A percentile compares a stretch with the other conserved stretches of the same genome.
Evolutionary conservation across 1,140 invertebrate genomes (phyloP).

Genomic region (Drosophila littoralis): DNA sequence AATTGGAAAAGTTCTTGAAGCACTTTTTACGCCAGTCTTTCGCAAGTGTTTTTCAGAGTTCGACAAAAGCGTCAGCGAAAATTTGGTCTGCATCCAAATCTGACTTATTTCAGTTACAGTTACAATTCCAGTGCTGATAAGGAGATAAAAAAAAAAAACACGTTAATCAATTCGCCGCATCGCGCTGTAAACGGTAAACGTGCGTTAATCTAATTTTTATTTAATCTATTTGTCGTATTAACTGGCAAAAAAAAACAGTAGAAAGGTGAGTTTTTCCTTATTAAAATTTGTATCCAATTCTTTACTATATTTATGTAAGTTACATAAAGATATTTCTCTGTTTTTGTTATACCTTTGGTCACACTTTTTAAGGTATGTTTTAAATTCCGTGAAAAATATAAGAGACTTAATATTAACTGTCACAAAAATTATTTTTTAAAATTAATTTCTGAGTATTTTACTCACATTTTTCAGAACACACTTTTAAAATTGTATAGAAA

Average conservation of each 20-base stretch:
- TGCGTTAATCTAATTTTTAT: conserved; percentile 34
- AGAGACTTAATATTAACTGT: no score
- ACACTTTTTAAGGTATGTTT: no score
- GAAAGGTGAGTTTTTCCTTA: conserved; percentile 19
- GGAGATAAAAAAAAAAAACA: conserved; percentile 4
- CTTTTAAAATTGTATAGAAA: no score
- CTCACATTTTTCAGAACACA: no score
- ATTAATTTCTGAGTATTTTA: no score
- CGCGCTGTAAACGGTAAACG: conserved; percentile 36
- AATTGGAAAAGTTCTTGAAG: conserved; percentile 58
- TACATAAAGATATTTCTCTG: not conserved
- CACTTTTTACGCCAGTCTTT: conserved; percentile 32
- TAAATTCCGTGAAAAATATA: no score
- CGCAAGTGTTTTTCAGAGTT: conserved; percentile 7
- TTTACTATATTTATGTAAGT: no score
- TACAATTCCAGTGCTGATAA: conserved; percentile 23
- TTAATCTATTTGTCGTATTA: conserved; percentile 34
- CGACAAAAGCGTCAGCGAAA: conserved; percentile 3
- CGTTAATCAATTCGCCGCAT: conserved; percentile 15
- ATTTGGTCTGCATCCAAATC: not conserved
- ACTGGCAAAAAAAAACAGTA: conserved; percentile 1
- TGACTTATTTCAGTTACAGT: conserved; percentile 9
- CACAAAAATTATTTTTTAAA: no score
- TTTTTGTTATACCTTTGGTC: no score
- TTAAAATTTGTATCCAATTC: not conserved